phyloP scores from a whole-genome alignment of 2,113 vertebrate genomes.

The Pogona vitticeps region DNA sequence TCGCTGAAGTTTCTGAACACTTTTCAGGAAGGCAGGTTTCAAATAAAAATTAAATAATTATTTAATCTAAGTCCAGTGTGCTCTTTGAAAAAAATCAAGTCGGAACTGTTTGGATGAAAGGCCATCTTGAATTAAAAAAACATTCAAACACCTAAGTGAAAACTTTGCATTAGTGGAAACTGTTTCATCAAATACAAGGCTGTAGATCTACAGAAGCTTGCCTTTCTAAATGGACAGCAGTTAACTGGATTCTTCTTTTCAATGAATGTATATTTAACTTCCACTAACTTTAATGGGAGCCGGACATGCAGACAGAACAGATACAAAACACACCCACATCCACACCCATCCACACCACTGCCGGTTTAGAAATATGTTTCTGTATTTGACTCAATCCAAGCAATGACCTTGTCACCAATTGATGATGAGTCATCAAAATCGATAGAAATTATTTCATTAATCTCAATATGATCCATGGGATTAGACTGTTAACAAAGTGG shows the following conservation, averaged over 20 bases:
- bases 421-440: neutral
- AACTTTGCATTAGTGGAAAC: constrained; percentile 24
- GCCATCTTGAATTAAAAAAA: constrained; percentile 38
- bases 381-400: neutral
- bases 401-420: neutral
- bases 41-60: too few species aligned
- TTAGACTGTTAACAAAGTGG: neutral
- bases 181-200: constrained; percentile 35
- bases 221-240: constrained; percentile 38
- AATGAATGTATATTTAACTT: neutral
- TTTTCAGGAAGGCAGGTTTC: too few species aligned
- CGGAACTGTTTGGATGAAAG: constrained; percentile 5
- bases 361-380: neutral
- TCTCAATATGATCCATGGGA: neutral
- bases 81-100: too few species aligned
- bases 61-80: too few species aligned
- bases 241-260: constrained; percentile 25
- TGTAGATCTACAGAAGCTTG: constrained; percentile 34
- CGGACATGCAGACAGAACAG: neutral
- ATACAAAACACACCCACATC: neutral
- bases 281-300: neutral
- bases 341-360: too few species aligned
- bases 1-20: too few species aligned
- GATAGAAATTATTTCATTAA: neutral
- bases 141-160: constrained; percentile 21